Evolutionary conservation across 2,113 vertebrate species (phyloP), one percentile per base, ranked within the genome.

Genomic region (Antechinus stuartii): DNA sequence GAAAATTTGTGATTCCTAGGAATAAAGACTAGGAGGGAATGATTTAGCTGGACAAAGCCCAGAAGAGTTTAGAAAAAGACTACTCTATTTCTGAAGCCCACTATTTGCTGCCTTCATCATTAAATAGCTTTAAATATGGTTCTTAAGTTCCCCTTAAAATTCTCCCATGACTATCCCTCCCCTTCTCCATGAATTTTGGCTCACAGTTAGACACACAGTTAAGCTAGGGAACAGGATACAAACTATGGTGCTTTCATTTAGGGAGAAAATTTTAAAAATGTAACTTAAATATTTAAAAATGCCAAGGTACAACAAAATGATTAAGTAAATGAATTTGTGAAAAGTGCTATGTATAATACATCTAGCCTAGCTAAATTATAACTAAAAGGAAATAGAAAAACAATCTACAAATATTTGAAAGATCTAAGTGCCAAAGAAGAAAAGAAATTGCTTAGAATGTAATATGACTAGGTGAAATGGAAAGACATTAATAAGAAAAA

Each of bases 401-500:
- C 90, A 96, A 90, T 91, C 30, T 49, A 4, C 52, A 91, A 52
- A 91, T 61, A 61, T 89, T 8, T 89, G 11, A 95, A 95, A 54
- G 42, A 46, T 84, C 42, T 92, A 84, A 92, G 92, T 56, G 42
- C 89, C 16, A 91, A 92, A 68, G 52, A 26, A 91, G 54, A 30
- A 91, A 91, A 57, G 2, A 52, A 61, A 84, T 68, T 12, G 56
- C 14, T 90, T 91, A 84, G 56, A 16, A 52, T 91, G 54, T 56
- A 35, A 90, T 54, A 91, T 25, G n/a, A 54, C 89, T 95, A 92
- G 49, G 26, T 42, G 42, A 89, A 92, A 68, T 55, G 30, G 14
- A 93, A 97, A 91, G 46, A 92, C 93, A 90, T 50, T 30, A 93
- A 24, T 24, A 56, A 94, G 61, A 52, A 61, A 50, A 93, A 93